Evolutionary conservation across 2,113 vertebrate genomes (phyloP), one percentile per base, ranked within the genome.

Genomic region (Dromaius novaehollandiae): DNA sequence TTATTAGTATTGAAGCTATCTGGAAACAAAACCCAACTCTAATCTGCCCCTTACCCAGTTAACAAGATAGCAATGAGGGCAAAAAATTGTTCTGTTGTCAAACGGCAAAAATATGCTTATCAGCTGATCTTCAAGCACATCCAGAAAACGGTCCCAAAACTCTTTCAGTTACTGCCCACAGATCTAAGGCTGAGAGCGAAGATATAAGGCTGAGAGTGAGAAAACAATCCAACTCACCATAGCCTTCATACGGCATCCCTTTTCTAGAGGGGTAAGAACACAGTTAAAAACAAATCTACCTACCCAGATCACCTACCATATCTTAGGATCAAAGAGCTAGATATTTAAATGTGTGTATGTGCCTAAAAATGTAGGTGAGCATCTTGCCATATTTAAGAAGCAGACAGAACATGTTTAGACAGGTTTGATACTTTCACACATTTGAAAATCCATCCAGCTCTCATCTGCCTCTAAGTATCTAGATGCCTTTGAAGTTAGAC

Each of bases 1-100:
- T 78, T 96, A 88, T 75, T 91, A 83, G n/a, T 82, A 88, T 71
- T 53, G 40, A 61, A 92, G 74, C 68, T 53, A 86, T 21, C 56
- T 77, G 40, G 42, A 90, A 90, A 71, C 2, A 63, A 91, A 86
- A 78, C 38, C 19, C 36, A 93, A 53, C 90, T 82, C 81, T 78
- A 58, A 88, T 58, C 24, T 70, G 56, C 6, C 6, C 44, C 58
- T 66, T 82, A 16, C 58, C 84, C 73, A 74, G 64, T 68, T 26
- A 25, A 55, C n/a, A 90, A 80, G 28, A n/a, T 26, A 79, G 14
- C 20, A 82, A 79, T 81, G 71, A 64, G 32, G 17, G 17, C 19
- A 94, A 96, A 87, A 87, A 89, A 88, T 1, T 14, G 7, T 32
- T 60, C 9, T 2, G 0, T 9, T 77, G 22, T 61, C 20, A 88